A percentile compares a stretch with the other conserved stretches of the same genome.
These are phyloP conservation scores for Anser brachyrhynchus DNA, from an alignment of 2,113 vertebrate species.

Conservation along the genomic window DNA sequence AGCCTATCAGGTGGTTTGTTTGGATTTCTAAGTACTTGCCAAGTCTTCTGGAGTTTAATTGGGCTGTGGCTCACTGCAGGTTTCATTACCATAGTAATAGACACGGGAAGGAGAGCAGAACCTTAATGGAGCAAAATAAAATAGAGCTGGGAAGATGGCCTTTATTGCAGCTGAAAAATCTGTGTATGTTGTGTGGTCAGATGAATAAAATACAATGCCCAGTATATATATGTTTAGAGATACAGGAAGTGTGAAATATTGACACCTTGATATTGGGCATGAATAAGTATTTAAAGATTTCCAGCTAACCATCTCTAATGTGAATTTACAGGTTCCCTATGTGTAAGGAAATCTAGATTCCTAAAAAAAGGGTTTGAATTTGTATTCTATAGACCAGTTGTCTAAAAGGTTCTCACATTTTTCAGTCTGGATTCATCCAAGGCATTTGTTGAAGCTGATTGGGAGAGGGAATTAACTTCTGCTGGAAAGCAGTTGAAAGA, in stretches of 20 bases:
- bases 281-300: neutral
- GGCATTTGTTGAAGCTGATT: neutral
- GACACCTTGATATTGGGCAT: neutral
- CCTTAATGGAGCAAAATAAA: neutral
- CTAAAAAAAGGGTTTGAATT: neutral
- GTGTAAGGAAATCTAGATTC: neutral
- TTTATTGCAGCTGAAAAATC: neutral
- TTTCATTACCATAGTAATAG: conserved; percentile 26
- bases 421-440: neutral
- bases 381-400: neutral
- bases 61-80: neutral
- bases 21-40: neutral
- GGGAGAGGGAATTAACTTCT: neutral
- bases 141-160: neutral
- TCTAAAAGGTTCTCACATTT: neutral
- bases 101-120: neutral
- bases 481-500: neutral
- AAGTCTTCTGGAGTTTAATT: conserved; percentile 19
- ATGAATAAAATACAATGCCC: neutral
- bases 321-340: neutral
- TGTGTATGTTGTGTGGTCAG: neutral
- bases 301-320: neutral
- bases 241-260: neutral
- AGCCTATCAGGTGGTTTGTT: conserved; percentile 11
- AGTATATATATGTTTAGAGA: neutral